These are phyloP conservation scores for Atta colombica DNA, from an alignment of 1,140 invertebrate species.

Conservation along the genomic window DNA sequence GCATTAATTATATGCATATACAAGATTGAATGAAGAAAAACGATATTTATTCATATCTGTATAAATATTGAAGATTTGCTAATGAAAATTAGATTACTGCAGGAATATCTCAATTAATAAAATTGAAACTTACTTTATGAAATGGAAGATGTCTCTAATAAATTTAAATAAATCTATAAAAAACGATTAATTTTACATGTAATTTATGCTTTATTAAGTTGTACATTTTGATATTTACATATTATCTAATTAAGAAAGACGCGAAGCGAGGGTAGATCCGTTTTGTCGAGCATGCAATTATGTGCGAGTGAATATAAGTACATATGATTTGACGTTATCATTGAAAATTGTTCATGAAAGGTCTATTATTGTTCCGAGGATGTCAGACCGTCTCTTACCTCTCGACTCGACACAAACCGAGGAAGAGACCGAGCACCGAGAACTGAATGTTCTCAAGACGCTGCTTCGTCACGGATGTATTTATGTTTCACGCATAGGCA, in stretches of 20 bases:
- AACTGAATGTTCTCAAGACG: slow-evolving; percentile 10
- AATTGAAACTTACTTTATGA: slow-evolving; percentile 1
- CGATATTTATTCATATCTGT: neutral
- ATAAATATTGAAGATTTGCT: neutral
- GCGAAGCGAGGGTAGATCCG: neutral
- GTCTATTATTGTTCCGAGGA: neutral
- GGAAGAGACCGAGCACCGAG: slow-evolving; percentile 5
- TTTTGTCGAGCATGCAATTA: neutral
- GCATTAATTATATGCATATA: neutral
- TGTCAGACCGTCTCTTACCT: neutral
- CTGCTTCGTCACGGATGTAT: slow-evolving; percentile 23
- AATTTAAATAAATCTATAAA: neutral
- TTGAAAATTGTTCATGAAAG: neutral
- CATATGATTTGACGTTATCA: neutral
- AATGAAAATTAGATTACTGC: neutral
- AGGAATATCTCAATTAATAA: neutral
- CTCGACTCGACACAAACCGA: neutral
- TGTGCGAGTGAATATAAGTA: neutral
- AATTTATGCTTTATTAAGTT: neutral
- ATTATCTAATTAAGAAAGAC: neutral
- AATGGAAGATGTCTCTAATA: neutral
- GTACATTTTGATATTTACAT: neutral
- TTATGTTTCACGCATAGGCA: slow-evolving; percentile 30
- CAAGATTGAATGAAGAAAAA: neutral
- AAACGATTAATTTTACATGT: neutral